These are phyloP conservation scores for Patella caerulea DNA, from an alignment of 2,888 invertebrate genomes.

Conservation along the genomic window DNA sequence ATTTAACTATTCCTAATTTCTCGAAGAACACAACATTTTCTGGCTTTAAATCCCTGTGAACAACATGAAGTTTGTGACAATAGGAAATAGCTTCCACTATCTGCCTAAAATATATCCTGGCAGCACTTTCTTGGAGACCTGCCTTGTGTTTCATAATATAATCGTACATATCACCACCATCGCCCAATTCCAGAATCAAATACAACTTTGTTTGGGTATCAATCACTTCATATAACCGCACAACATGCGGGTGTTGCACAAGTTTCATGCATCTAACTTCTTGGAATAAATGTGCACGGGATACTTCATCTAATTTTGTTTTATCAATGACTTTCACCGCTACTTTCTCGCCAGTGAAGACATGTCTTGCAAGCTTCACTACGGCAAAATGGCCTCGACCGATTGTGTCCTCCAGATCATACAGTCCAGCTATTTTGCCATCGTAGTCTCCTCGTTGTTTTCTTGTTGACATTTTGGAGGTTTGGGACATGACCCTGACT, in stretches of 20 bases:
- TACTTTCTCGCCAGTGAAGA: constrained; percentile 98
- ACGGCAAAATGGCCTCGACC: constrained; percentile 99
- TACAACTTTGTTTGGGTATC: constrained; percentile 96
- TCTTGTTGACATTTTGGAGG: constrained; percentile 50
- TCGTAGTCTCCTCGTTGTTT: constrained; percentile 62
- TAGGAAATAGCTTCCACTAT: constrained; percentile 97
- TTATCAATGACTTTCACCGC: constrained; percentile 98
- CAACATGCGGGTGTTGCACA: constrained; percentile 99
- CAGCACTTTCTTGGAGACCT: constrained; percentile 78
- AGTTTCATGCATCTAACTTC: constrained; percentile 97
- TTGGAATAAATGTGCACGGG: constrained; percentile 87
- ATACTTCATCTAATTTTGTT: constrained; percentile 95
- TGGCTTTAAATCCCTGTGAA: constrained; percentile 95
- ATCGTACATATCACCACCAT: constrained; percentile 98
- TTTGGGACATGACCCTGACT: constrained; percentile 6
- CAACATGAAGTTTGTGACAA: constrained; percentile 92
- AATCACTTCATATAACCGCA: constrained; percentile 97
- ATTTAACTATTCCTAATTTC: constrained; percentile 94
- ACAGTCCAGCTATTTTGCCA: constrained; percentile 80
- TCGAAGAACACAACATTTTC: constrained; percentile 99
- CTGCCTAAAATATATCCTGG: constrained; percentile 90
- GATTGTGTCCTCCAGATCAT: constrained; percentile 96
- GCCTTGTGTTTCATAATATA: constrained; percentile 95
- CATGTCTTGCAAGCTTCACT: constrained; percentile 97
- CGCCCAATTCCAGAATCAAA: constrained; percentile 93